A percentile compares a stretch with the other conserved stretches of the same genome.
These are phyloP conservation scores for Desmophyllum pertusum DNA, from an alignment of 92 coral and sea anemone genomes.

Conservation along the genomic window DNA sequence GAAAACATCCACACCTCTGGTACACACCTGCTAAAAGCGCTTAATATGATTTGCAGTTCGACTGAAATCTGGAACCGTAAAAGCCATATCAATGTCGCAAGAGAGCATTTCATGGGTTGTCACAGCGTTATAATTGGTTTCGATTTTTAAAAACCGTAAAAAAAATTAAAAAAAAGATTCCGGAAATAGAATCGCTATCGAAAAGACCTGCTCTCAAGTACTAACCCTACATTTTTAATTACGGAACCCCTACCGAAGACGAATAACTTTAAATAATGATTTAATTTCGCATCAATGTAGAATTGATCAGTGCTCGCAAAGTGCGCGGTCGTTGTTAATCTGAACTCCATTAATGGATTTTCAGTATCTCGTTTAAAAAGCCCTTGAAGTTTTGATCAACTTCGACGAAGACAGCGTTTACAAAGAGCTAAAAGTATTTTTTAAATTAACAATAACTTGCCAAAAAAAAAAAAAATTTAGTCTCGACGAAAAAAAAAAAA, in stretches of 20 bases:
- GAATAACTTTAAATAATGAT: too few species aligned
- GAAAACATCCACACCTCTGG: not conserved
- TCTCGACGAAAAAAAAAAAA: not conserved
- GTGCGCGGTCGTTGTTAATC: not conserved
- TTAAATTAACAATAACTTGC: not conserved
- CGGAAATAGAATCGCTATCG: not conserved
- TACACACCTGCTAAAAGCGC: not conserved
- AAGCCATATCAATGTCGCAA: not conserved
- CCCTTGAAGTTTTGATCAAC: not conserved
- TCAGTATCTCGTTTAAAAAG: not conserved
- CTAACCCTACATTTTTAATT: too few species aligned
- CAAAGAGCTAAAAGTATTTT: not conserved
- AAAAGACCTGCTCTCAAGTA: too few species aligned
- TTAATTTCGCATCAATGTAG: not conserved
- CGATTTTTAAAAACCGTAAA: too few species aligned
- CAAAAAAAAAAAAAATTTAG: not conserved
- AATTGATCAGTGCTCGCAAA: not conserved
- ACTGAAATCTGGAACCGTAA: not conserved
- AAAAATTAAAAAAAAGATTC: too few species aligned
- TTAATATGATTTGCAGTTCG: not conserved
- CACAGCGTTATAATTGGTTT: too few species aligned
- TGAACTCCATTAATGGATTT: constrained; percentile 1
- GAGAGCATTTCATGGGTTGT: too few species aligned
- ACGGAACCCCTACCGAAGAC: too few species aligned
- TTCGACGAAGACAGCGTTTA: not conserved